Base-by-base conservation (phyloP, 2,797 vertebrate genomes). In the Diplodus sargus region DNA sequence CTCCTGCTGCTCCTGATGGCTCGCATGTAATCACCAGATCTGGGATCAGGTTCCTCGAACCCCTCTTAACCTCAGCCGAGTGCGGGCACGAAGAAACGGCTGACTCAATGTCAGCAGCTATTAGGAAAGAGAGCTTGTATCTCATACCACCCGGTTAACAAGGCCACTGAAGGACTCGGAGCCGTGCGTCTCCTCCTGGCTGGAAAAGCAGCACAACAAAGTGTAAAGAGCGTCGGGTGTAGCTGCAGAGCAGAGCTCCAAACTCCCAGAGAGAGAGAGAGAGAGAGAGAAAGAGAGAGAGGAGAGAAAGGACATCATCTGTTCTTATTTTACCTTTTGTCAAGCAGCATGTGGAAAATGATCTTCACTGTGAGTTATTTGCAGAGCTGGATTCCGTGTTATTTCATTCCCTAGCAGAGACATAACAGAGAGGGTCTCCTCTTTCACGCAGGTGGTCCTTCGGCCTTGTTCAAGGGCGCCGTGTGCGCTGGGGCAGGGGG, bases 321-420 rank as follows among this genome's bases (percentile, higher is more conserved):
- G 95, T 94, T 96, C 95, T 95, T 95, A 95, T 96, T 95, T 95
- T 95, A 95, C 95, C 94, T 95, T 94, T 95, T 94, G 94, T 95
- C 93, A 87, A 92, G 93, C 92, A 90, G 89, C 93, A 88, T 91
- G 91, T 91, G 94, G 95, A 95, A 95, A 95, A 96, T 95, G 96
- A 97, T 96, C 96, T 96, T 95, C 91, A 91, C 95, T 90, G 92
- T 92, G 94, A 97, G 96, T 96, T 97, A 97, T 97, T 96, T 97
- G 96, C 96, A 97, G 96, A 95, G 95, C 95, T 95, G 95, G 95
- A 96, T 94, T 96, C 95, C 91, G 91, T 95, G 96, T 96, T 95
- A 95, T 96, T 97, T 96, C 96, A 96, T 96, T 96, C 95, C 95
- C 95, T 93, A 94, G 94, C 95, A 95, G 96, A 97, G 96, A 96